Evolutionary conservation across 2,113 vertebrate species (phyloP).

Genomic region (Misgurnus anguillicaudatus): DNA sequence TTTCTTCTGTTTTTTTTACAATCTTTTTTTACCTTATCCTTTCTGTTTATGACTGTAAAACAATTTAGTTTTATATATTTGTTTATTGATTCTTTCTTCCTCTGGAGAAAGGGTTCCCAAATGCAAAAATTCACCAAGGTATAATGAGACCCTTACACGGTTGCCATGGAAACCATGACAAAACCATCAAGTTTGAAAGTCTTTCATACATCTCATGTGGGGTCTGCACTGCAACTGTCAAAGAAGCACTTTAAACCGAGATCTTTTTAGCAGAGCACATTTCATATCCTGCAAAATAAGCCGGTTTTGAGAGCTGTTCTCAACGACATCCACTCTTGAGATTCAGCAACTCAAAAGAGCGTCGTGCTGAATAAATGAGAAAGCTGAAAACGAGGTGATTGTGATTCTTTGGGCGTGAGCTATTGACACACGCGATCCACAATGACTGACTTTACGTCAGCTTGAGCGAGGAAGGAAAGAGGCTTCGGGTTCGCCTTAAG

Average conservation of each 20-base stretch:
- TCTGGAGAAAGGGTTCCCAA: conserved; percentile 63
- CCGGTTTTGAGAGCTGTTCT: conserved; percentile 60
- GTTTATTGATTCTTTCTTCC: conserved; percentile 50
- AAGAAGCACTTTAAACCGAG: conserved; percentile 72
- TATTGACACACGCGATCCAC: background rate
- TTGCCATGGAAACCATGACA: conserved; percentile 80
- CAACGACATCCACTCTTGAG: conserved; percentile 58
- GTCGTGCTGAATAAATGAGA: conserved; percentile 66
- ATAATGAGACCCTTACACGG: conserved; percentile 73
- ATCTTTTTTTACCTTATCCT: conserved; percentile 24
- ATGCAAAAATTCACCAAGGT: conserved; percentile 62
- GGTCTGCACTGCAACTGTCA: conserved; percentile 71
- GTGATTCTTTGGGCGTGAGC: conserved; percentile 47
- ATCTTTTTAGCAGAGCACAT: conserved; percentile 68
- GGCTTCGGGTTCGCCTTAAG: conserved; percentile 1
- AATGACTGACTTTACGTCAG: conserved; percentile 6
- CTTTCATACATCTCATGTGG: conserved; percentile 70
- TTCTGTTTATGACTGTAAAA: conserved; percentile 49
- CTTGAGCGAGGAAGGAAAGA: background rate
- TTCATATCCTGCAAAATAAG: conserved; percentile 69
- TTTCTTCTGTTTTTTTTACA: conserved; percentile 22
- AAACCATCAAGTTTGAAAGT: conserved; percentile 78
- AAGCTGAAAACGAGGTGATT: conserved; percentile 48
- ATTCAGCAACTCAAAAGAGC: conserved; percentile 57
- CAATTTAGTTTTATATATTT: conserved; percentile 61